These are phyloP conservation scores for Ascidia mentula DNA, from an alignment of 23 tunicate genomes.

Conservation along the genomic window DNA sequence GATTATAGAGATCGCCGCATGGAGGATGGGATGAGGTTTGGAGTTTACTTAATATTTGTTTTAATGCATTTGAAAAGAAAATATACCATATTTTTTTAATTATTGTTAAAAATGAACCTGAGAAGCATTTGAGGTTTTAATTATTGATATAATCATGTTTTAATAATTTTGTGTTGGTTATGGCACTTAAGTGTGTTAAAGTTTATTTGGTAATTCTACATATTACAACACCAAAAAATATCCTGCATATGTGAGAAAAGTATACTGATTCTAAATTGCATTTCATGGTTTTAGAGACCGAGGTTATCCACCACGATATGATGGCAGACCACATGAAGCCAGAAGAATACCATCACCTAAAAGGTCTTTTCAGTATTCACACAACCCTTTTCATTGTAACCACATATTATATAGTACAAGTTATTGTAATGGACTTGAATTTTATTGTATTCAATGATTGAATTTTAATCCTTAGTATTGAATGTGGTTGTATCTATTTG, in stretches of 20 bases:
- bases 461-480: no score
- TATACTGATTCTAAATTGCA: no score
- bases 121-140: neutral
- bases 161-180: no score
- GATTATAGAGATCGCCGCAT: constrained; percentile 39
- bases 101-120: neutral
- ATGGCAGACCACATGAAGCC: constrained; percentile 3
- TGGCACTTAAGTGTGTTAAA: no score
- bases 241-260: no score
- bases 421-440: no score
- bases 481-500: no score
- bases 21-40: constrained; percentile 32
- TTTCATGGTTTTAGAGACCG: neutral
- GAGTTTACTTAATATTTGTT: neutral
- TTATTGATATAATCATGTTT: neutral
- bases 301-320: neutral
- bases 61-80: neutral
- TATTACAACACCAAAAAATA: no score
- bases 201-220: no score
- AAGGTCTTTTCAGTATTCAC: neutral
- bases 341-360: constrained; percentile 16
- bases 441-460: no score
- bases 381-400: no score
- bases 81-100: neutral
- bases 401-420: no score